phyloP scores from a whole-genome alignment of 2,113 vertebrate species.

The Amphilophus citrinellus region DNA sequence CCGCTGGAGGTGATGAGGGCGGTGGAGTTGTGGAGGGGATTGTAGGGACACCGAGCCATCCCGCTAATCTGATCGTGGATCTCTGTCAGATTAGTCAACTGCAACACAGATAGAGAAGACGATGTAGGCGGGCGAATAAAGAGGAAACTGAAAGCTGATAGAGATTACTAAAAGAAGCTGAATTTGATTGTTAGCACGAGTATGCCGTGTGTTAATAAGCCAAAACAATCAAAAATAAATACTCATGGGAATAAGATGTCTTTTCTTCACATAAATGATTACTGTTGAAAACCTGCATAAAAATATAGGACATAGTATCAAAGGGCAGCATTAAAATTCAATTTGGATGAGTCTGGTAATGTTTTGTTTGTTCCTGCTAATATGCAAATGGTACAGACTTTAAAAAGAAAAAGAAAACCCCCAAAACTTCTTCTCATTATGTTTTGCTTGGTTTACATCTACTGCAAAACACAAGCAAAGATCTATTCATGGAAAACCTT shows the following conservation, averaged over 20 bases:
- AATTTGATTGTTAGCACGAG: slow-evolving; percentile 14
- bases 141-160: background rate
- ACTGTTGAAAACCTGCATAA: slow-evolving; percentile 20
- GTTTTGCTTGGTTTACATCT: slow-evolving; percentile 67
- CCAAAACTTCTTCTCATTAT: slow-evolving; percentile 63
- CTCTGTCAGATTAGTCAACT: slow-evolving; percentile 94
- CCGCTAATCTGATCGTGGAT: slow-evolving; percentile 98
- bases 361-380: slow-evolving; percentile 64
- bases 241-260: slow-evolving; percentile 4
- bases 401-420: background rate
- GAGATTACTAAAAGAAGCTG: background rate
- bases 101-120: background rate
- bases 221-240: background rate
- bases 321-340: slow-evolving; percentile 69
- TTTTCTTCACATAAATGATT: slow-evolving; percentile 33
- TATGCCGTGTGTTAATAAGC: background rate
- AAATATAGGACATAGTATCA: slow-evolving; percentile 42
- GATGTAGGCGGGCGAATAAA: background rate
- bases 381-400: slow-evolving; percentile 61
- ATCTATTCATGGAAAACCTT: slow-evolving; percentile 29
- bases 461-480: slow-evolving; percentile 26
- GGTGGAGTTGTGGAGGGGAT: slow-evolving; percentile 96
- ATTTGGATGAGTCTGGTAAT: slow-evolving; percentile 50
- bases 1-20: slow-evolving; percentile 95
- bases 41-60: slow-evolving; percentile 98